A percentile compares a stretch with the other conserved stretches of the same genome.
Conservation (phyloP, 92 coral and sea anemone species). For the Porites lobata region DNA sequence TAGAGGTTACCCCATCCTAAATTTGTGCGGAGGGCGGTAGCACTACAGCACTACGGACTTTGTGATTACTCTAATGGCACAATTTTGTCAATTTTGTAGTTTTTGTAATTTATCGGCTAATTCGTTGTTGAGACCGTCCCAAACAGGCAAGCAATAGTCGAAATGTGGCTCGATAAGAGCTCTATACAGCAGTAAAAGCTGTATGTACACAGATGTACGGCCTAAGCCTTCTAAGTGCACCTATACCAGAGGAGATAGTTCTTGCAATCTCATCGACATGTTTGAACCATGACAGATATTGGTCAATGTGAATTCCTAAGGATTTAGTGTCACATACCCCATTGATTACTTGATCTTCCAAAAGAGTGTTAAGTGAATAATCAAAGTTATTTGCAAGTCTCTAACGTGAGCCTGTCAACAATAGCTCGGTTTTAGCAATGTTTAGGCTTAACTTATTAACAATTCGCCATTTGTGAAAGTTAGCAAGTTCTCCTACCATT, state of each 20-base stretch:
- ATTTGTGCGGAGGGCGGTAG: too few relatives aligned
- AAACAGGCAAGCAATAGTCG: too few relatives aligned
- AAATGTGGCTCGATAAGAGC: too few relatives aligned
- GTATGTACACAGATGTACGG: too few relatives aligned
- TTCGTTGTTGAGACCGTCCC: background rate
- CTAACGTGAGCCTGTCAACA: conserved; percentile 64
- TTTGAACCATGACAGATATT: conserved; percentile 39
- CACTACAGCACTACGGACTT: too few relatives aligned
- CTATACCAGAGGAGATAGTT: too few relatives aligned
- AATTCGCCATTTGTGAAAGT: conserved; percentile 23
- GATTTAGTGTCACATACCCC: conserved; percentile 52
- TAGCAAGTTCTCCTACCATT: conserved; percentile 27
- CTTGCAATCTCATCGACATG: background rate
- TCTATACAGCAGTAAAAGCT: too few relatives aligned
- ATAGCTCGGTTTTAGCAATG: conserved; percentile 28
- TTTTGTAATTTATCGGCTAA: too few relatives aligned
- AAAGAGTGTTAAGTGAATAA: conserved; percentile 4
- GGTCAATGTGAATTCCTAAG: conserved; percentile 58
- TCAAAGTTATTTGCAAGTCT: conserved; percentile 23
- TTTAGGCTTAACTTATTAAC: conserved; percentile 33
- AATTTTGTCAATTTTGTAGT: too few relatives aligned
- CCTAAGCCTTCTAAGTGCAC: too few relatives aligned
- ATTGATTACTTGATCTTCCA: conserved; percentile 20
- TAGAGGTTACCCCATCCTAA: too few relatives aligned
- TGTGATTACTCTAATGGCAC: too few relatives aligned